Percentiles rank a stretch among this genome's conserved stretches.
Evolutionary conservation across 2,113 vertebrate species (phyloP).

Genomic region (Rhynchopsitta pachyrhyncha): DNA sequence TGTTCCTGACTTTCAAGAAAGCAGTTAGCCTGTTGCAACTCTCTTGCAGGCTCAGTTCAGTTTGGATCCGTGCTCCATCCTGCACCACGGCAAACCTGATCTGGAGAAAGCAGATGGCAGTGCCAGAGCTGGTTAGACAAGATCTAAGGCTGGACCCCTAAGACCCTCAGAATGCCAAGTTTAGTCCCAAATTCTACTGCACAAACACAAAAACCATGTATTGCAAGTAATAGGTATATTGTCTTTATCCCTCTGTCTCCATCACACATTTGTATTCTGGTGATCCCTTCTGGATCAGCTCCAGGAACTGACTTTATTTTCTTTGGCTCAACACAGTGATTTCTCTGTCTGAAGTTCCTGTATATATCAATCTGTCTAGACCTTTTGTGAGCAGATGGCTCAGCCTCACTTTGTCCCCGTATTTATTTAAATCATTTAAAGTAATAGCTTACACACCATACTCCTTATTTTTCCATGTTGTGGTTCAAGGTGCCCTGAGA

Average conservation of each 20-base stretch:
- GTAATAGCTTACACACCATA: not conserved
- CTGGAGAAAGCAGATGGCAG: conserved; percentile 40
- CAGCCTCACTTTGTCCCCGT: not conserved
- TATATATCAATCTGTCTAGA: not conserved
- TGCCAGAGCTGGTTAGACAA: not conserved
- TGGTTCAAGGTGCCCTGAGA: not conserved
- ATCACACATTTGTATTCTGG: not conserved
- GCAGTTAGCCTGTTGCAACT: conserved; percentile 14
- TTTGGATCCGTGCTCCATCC: conserved; percentile 63
- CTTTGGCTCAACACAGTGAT: not conserved
- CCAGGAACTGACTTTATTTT: not conserved
- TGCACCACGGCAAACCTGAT: conserved; percentile 81
- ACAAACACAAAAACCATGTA: not conserved
- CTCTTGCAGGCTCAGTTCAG: conserved; percentile 75
- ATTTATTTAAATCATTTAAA: not conserved
- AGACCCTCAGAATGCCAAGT: not conserved
- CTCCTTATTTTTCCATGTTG: not conserved
- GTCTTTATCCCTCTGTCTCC: not conserved
- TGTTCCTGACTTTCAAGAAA: conserved; percentile 62
- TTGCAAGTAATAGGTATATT: not conserved
- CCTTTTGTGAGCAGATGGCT: not conserved
- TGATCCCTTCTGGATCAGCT: not conserved
- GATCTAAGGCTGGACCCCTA: not conserved
- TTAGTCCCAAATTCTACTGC: not conserved
- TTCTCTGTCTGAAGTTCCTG: not conserved